phyloP scores from a whole-genome alignment of 2,797 vertebrate genomes.

The Balearica regulorum region DNA sequence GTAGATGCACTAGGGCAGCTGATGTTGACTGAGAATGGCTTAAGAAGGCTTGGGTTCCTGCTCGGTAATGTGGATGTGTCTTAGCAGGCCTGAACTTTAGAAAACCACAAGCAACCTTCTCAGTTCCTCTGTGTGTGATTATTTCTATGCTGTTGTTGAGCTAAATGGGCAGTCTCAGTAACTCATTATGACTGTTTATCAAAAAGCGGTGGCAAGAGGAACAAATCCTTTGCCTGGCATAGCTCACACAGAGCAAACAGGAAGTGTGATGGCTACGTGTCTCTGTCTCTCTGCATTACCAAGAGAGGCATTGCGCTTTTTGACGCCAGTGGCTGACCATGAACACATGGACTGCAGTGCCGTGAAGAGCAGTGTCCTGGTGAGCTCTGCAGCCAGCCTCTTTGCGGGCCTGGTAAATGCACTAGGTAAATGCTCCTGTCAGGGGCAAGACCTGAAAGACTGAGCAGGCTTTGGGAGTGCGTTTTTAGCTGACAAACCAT shows the following conservation, averaged over 20 bases:
- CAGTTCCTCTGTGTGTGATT: not conserved
- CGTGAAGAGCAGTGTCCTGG: not conserved
- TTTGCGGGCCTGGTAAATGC: not conserved
- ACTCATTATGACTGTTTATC: not conserved
- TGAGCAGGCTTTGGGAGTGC: not conserved
- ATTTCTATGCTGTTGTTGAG: not conserved
- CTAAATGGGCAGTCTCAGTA: not conserved
- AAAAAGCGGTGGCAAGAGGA: not conserved
- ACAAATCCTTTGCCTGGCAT: not conserved
- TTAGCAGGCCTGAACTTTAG: not conserved
- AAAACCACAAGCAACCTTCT: not conserved
- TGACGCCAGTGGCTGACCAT: not conserved
- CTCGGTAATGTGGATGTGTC: not conserved
- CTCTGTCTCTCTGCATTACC: not conserved
- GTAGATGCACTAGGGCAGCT: not conserved
- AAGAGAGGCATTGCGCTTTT: not conserved
- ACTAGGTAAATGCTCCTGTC: not conserved
- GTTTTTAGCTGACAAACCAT: not conserved
- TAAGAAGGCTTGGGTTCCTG: not conserved
- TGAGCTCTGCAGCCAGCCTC: not conserved
- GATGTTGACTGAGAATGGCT: not conserved
- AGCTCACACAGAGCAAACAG: not conserved
- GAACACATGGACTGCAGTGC: rapidly evolving
- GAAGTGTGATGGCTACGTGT: not conserved
- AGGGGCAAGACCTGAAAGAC: not conserved